These are phyloP conservation scores for Lepidurus packardi DNA, from an alignment of 1,140 invertebrate genomes.

Conservation along the genomic window DNA sequence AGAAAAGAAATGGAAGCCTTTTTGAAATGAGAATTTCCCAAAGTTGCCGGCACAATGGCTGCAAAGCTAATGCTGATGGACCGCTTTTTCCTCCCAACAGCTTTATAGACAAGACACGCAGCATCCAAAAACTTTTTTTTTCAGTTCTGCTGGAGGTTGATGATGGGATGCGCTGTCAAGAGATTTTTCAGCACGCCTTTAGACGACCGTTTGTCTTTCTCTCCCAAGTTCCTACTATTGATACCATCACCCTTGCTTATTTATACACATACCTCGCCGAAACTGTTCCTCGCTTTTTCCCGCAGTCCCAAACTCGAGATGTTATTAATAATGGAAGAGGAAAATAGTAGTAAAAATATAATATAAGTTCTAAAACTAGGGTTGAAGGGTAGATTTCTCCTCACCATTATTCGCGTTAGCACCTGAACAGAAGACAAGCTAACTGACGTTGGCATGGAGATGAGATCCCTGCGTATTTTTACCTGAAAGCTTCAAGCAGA, in stretches of 20 bases:
- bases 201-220: constrained; percentile 21
- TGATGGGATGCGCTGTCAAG: constrained; percentile 14
- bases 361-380: too few relatives aligned
- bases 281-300: not conserved
- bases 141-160: not conserved
- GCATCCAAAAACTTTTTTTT: not conserved
- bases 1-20: constrained; percentile 3
- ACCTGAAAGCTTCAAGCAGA: not conserved
- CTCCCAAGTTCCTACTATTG: not conserved
- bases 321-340: not conserved
- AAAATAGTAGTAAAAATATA: not conserved
- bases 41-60: not conserved
- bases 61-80: constrained; percentile 3
- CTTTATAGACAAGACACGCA: constrained; percentile 19
- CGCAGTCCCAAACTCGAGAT: not conserved
- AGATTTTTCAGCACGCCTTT: constrained; percentile 19
- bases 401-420: too few relatives aligned
- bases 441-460: too few relatives aligned
- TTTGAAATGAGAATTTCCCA: not conserved
- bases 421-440: too few relatives aligned
- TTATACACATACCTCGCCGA: not conserved
- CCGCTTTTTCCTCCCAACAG: constrained; percentile 10
- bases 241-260: not conserved
- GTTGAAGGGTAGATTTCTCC: too few relatives aligned
- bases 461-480: too few relatives aligned